Evolutionary conservation across 92 coral and sea anemone species (phyloP).

Genomic region (Siderastrea radians): DNA sequence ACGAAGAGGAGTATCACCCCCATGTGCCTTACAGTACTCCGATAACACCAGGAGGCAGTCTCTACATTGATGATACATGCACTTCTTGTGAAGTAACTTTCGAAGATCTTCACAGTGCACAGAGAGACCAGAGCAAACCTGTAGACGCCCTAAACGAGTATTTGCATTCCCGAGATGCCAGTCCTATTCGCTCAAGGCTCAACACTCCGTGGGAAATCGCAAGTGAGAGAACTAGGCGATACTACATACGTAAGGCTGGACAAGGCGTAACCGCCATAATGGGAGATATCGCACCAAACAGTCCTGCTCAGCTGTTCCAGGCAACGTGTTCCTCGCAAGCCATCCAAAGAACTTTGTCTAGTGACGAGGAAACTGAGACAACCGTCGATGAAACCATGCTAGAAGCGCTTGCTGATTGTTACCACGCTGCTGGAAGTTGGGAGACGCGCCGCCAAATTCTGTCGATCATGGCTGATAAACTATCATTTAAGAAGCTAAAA

Average conservation of each 20-base stretch:
- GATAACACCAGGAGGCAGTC: constrained; percentile 65
- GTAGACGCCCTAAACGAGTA: constrained; percentile 63
- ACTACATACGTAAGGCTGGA: constrained; percentile 61
- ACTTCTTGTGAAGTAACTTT: constrained; percentile 63
- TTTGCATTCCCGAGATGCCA: constrained; percentile 65
- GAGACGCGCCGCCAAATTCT: background rate
- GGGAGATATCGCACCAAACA: constrained; percentile 69
- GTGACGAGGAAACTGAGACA: constrained; percentile 26
- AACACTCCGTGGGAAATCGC: constrained; percentile 60
- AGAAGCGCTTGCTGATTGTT: constrained; percentile 59
- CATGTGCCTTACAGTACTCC: constrained; percentile 46
- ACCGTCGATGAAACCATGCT: constrained; percentile 59
- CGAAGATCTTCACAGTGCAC: constrained; percentile 40
- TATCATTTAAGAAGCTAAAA: background rate
- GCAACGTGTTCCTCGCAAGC: constrained; percentile 34
- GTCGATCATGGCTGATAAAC: constrained; percentile 9
- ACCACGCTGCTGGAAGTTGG: constrained; percentile 54
- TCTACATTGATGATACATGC: constrained; percentile 53
- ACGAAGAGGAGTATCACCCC: constrained; percentile 4
- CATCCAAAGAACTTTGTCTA: constrained; percentile 50
- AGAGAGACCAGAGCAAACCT: constrained; percentile 36
- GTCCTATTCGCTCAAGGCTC: constrained; percentile 74
- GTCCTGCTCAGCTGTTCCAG: constrained; percentile 52
- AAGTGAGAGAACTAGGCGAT: constrained; percentile 57
- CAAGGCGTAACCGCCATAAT: constrained; percentile 68